phyloP scores from a whole-genome alignment of 2,888 invertebrate species.

The Coenonympha glycerion region DNA sequence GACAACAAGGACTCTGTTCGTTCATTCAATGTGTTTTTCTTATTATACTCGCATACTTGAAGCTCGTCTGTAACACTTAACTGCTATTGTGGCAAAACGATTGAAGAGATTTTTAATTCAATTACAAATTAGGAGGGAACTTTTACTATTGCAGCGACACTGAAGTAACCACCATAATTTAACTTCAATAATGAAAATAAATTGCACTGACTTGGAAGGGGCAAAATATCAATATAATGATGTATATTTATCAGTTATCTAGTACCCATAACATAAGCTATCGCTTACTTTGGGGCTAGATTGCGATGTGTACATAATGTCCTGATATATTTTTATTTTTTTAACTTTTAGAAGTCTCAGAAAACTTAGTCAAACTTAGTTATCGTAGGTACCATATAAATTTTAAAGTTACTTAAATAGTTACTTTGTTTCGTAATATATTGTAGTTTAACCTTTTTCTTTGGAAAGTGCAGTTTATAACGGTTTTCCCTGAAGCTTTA shows the following conservation, averaged over 20 bases:
- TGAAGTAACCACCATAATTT: no score
- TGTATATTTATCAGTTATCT: no score
- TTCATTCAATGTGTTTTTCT: slow-evolving; percentile 47
- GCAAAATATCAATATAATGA: no score
- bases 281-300: no score
- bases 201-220: no score
- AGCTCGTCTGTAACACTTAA: slow-evolving; percentile 28
- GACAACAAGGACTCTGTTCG: slow-evolving; percentile 49
- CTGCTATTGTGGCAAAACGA: slow-evolving; percentile 38
- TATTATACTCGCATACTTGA: slow-evolving; percentile 32
- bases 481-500: slow-evolving; percentile 24
- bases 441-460: slow-evolving; percentile 19
- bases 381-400: neutral
- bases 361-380: neutral
- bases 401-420: neutral
- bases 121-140: no score
- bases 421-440: slow-evolving; percentile 20
- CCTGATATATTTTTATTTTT: no score
- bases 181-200: no score
- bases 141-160: no score
- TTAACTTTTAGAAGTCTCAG: neutral
- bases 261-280: no score
- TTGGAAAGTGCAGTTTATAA: slow-evolving; percentile 21
- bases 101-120: slow-evolving; percentile 14
- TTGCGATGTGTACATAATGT: no score